Base-by-base conservation (phyloP, 1,140 invertebrate species). In the Tetramorium parvispinum region DNA sequence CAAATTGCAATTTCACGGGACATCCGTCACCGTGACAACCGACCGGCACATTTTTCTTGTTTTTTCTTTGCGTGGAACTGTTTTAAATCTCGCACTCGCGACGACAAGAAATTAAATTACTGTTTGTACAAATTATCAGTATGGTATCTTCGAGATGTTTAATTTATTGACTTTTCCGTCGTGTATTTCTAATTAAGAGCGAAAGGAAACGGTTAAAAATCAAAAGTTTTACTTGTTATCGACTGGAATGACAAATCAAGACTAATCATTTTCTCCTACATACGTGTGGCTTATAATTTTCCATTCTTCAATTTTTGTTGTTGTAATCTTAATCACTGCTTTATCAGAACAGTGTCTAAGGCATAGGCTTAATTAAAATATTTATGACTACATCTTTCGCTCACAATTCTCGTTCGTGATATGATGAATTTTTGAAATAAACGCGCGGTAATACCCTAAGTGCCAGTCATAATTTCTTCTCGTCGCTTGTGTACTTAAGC, bases 11-110 rank as follows among this genome's bases (percentile, higher is more conserved):
- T 37, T 81, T 81, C 46, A 70, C 49, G 32, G 65, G 32, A 55
- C 49, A 81, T 81, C 78, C 78, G 66, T 70, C 65, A 81, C 40
- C 32, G 51, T 55, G 63, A 70, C 49, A 55, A 81, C 32, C 78
- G 16, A 43, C 37, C 11, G 49, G 24, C 70, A 18, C 32, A 32
- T 32, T 32, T 70, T 37, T 49, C 24, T 27, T 57, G 24, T 65
- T 81, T 81, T 27, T 81, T 21, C 8, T 27, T 49, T n/a, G 16
- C 16, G 46, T 16, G n/a, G 18, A 40, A 37, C 46, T 66, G 55
- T 40, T 68, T 55, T 10, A 68, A 55, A 68, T 68, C 27, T 8
- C 63, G 16, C 16, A 13, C 10, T 40, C 51, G 55, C 27, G 21
- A 18, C 16, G n/a, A 68, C 49, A 18, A 68, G 32, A 70, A 68